phyloP scores from a whole-genome alignment of 2,113 vertebrate genomes.

The Podarcis raffonei region DNA sequence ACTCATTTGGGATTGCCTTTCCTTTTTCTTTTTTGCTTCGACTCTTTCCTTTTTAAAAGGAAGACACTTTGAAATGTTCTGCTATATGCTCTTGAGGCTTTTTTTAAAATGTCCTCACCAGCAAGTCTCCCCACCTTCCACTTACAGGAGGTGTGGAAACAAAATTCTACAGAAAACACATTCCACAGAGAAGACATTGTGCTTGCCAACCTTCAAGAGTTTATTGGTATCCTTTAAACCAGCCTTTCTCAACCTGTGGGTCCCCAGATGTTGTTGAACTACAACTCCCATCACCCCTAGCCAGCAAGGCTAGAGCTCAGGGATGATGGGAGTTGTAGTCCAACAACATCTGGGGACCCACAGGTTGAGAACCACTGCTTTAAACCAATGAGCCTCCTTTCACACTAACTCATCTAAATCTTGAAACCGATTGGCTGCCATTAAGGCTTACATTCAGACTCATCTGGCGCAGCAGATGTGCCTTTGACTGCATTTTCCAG shows the following conservation, averaged over 20 bases:
- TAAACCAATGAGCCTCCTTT: not conserved
- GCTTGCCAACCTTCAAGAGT: not conserved
- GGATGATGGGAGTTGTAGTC: too few relatives aligned
- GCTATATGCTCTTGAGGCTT: not conserved
- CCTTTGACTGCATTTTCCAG: not conserved
- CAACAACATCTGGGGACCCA: too few relatives aligned
- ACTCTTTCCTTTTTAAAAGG: constrained; percentile 1
- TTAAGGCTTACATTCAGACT: too few relatives aligned
- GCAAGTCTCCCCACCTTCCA: rapidly evolving
- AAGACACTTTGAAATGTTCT: not conserved
- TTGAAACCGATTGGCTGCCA: too few relatives aligned
- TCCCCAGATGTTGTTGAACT: too few relatives aligned
- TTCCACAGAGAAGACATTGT: not conserved
- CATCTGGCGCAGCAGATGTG: too few relatives aligned
- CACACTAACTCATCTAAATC: not conserved
- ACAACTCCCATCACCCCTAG: too few relatives aligned
- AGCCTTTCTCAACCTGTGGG: too few relatives aligned
- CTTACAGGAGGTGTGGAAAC: not conserved
- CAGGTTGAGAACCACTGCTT: not conserved
- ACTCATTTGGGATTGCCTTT: not conserved
- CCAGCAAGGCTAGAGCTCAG: too few relatives aligned
- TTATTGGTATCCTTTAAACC: not conserved
- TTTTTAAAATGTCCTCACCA: constrained; percentile 1
- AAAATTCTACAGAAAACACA: not conserved
- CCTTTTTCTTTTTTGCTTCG: not conserved